Evolutionary conservation across 2,113 vertebrate species (phyloP).

Genomic region (Picathartes gymnocephalus): DNA sequence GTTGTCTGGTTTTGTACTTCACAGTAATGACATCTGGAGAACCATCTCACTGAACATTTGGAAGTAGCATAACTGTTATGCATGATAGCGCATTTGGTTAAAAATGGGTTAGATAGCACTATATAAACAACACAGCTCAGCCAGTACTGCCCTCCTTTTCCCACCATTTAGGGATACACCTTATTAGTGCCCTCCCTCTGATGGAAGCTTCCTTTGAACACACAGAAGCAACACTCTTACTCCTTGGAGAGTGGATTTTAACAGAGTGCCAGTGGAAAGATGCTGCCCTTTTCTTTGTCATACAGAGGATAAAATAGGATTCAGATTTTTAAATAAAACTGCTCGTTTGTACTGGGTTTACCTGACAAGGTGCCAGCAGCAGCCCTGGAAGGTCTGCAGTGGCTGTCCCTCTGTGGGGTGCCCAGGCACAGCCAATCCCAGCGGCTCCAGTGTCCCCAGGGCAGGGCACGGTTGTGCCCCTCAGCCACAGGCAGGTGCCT

Average conservation of each 20-base stretch:
- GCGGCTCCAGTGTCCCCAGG: accelerated
- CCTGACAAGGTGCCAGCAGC: too few species aligned
- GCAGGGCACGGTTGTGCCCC: neutral
- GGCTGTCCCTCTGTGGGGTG: accelerated
- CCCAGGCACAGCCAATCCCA: accelerated
- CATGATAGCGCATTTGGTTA: neutral
- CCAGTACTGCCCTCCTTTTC: neutral
- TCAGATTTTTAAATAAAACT: neutral
- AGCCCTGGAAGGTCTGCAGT: accelerated
- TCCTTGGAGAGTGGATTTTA: neutral
- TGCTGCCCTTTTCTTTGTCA: neutral
- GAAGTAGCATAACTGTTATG: neutral
- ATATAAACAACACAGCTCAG: neutral
- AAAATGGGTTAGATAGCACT: neutral
- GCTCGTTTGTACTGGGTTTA: neutral
- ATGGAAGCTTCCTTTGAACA: neutral
- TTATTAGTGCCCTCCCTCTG: neutral
- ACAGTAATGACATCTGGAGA: neutral
- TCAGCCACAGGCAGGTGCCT: accelerated
- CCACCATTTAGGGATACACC: accelerated
- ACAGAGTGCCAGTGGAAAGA: neutral
- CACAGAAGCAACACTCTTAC: accelerated
- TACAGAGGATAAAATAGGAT: neutral
- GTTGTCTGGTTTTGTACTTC: neutral
- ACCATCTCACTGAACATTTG: neutral